Conservation (phyloP, 2,113 vertebrate species). For the Tringa solitaria region DNA sequence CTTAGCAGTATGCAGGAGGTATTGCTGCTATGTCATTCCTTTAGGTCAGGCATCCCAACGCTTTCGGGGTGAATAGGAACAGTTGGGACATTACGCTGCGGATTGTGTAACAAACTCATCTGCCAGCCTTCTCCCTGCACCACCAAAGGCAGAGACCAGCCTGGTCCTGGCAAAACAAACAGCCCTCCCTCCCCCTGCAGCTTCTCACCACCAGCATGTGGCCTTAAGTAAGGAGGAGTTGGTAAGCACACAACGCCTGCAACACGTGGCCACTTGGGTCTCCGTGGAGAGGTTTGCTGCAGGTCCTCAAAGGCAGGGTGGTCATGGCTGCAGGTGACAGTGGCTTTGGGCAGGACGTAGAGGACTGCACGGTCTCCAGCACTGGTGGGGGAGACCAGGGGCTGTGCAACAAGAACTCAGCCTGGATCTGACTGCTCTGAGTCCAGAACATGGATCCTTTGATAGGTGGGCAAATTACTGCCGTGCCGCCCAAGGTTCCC, state of each 20-base stretch:
- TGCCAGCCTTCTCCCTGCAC: neutral
- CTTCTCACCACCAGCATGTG: neutral
- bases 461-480: neutral
- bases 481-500: fast-evolving
- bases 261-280: fast-evolving
- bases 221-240: neutral
- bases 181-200: neutral
- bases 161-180: neutral
- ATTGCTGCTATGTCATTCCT: slow-evolving; percentile 6
- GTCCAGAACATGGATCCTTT: neutral
- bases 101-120: neutral
- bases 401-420: neutral
- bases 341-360: neutral
- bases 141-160: neutral
- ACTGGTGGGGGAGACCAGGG: fast-evolving
- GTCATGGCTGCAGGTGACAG: neutral
- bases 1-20: neutral
- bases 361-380: neutral
- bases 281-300: neutral
- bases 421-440: neutral
- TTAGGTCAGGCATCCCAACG: neutral
- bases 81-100: neutral
- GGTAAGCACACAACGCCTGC: fast-evolving
- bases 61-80: neutral
- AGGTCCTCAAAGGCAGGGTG: neutral